These are phyloP conservation scores for Thalassoma bifasciatum DNA, from an alignment of 2,113 vertebrate genomes.

Conservation along the genomic window DNA sequence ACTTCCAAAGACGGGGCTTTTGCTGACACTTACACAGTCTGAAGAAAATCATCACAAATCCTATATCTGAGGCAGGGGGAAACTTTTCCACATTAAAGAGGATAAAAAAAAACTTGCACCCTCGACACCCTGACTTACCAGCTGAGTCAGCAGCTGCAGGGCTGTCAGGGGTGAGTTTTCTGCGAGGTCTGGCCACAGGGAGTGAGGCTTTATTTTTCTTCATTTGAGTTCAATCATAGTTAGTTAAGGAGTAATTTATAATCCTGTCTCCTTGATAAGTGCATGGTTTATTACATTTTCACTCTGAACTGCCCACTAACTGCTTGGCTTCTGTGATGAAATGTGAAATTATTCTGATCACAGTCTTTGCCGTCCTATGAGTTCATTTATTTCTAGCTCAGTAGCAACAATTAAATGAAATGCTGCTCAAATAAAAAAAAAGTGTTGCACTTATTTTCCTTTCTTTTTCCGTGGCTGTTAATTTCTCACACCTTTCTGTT, in stretches of 20 bases:
- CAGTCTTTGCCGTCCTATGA: background rate
- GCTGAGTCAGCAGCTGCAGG: constrained; percentile 17
- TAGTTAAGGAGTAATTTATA: constrained; percentile 7
- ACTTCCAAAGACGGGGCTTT: constrained; percentile 14
- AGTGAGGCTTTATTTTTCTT: background rate
- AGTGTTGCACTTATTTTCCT: background rate
- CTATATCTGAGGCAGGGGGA: constrained; percentile 20
- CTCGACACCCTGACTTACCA: background rate
- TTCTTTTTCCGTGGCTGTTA: background rate
- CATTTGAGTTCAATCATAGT: background rate
- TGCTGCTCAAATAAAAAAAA: background rate
- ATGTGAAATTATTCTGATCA: background rate
- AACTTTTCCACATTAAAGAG: constrained; percentile 34
- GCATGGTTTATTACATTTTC: background rate
- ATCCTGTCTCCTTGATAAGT: background rate
- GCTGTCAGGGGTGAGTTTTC: background rate
- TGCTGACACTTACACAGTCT: constrained; percentile 22
- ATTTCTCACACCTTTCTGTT: background rate
- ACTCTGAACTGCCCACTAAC: background rate
- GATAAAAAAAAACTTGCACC: constrained; percentile 25
- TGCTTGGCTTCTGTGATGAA: background rate
- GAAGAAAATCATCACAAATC: constrained; percentile 44
- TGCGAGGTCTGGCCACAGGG: constrained; percentile 2
- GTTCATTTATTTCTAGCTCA: background rate
- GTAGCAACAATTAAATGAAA: background rate